These are phyloP conservation scores for Pedetes capensis DNA, from an alignment of 2,113 vertebrate genomes.

Conservation along the genomic window DNA sequence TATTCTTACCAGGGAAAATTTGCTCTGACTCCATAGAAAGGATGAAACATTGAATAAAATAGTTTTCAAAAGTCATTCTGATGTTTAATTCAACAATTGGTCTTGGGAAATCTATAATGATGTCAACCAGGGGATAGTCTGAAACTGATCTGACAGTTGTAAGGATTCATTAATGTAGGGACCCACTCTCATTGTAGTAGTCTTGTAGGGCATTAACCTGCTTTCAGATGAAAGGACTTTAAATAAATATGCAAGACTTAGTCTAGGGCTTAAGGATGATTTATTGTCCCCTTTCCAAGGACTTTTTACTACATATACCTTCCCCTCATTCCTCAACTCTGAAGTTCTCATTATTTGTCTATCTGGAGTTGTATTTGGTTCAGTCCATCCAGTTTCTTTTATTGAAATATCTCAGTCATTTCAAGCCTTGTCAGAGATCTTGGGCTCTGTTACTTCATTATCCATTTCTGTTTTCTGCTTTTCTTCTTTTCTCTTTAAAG, in stretches of 20 bases:
- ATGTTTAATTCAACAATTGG: background rate
- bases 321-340: background rate
- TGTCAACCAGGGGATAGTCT: background rate
- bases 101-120: background rate
- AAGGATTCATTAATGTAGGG: background rate
- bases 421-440: background rate
- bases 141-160: background rate
- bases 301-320: background rate
- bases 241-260: constrained; percentile 6
- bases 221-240: background rate
- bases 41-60: background rate
- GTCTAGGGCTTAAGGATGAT: constrained; percentile 3
- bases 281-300: constrained; percentile 31
- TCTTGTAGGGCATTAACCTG: background rate
- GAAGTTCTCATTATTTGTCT: background rate
- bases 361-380: background rate
- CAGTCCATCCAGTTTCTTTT: background rate
- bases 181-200: too few species aligned
- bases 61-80: constrained; percentile 24
- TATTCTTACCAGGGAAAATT: constrained; percentile 32
- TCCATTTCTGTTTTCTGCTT: background rate
- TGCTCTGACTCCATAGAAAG: background rate
- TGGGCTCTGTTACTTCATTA: background rate
- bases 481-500: background rate
- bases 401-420: background rate